Evolutionary conservation across 1,140 invertebrate genomes (phyloP).

Genomic region (Nylanderia fulva): DNA sequence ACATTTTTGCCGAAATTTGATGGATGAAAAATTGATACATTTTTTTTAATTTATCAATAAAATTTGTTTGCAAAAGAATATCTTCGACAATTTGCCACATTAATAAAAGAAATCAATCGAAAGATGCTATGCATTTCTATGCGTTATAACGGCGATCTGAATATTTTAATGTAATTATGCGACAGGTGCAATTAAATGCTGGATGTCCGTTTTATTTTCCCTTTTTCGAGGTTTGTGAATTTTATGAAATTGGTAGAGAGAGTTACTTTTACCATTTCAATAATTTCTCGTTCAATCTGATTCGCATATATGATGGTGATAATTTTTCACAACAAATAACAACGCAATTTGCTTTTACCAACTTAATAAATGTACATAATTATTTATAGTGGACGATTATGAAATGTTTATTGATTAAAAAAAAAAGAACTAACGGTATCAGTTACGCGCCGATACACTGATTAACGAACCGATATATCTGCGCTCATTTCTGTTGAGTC

Average conservation of each 20-base stretch:
- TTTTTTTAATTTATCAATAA: not conserved
- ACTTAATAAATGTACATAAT: not conserved
- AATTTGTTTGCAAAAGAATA: not conserved
- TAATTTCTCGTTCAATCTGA: not conserved
- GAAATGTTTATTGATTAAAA: slow-evolving; percentile 22
- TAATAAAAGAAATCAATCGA: not conserved
- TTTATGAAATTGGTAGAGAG: not conserved
- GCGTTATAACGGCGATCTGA: not conserved
- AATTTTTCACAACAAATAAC: not conserved
- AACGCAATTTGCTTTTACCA: not conserved
- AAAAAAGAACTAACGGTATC: slow-evolving; percentile 62
- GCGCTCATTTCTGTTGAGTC: slow-evolving; percentile 56
- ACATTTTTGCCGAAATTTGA: not conserved
- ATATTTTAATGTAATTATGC: not conserved
- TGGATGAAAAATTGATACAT: not conserved
- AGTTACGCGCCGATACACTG: slow-evolving; percentile 65
- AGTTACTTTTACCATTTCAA: not conserved
- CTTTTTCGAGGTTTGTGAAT: not conserved
- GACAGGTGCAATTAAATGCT: not conserved
- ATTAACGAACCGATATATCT: slow-evolving; percentile 69
- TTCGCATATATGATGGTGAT: not conserved
- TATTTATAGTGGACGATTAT: slow-evolving; percentile 29
- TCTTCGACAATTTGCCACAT: not conserved
- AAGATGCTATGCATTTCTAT: not conserved
- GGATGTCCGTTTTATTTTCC: not conserved